Evolutionary conservation across 2,113 vertebrate species (phyloP), one percentile per base, ranked within the genome.

Genomic region (Lagopus muta): DNA sequence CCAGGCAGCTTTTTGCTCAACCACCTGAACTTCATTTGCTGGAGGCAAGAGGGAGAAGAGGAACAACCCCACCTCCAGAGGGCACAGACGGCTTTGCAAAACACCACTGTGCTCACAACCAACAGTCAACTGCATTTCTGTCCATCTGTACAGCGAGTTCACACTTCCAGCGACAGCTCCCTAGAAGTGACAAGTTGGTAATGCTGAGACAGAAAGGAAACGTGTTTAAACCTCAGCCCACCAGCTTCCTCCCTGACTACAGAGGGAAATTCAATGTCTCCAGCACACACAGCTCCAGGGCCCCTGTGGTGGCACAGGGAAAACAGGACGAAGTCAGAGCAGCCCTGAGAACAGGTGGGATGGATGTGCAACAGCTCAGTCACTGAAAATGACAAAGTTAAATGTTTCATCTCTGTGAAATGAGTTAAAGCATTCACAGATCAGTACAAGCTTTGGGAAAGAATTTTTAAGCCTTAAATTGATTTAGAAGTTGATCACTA

Each of bases 191-290:
- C 47, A 21, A 24, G 18, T 1, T 13, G 57, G 22, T 50, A 54
- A 1, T 36, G 13, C 77, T 48, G 4, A 28, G 45, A 52, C 22
- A 91, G 79, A 92, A 71, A 86, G 74, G 72, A 94, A 95, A 61
- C 5, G 2, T 30, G 82, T 86, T 69, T 36, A 65, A 84, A 79
- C 47, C 54, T 71, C 88, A 86, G 70, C 34, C 27, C 77, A 32
- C 57, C n/a, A 57, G 18, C 73, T 89, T 96, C 95, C 96, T 94
- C 90, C 40, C 80, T 88, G 54, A 72, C 66, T 70, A 81, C 12
- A 75, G 86, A 3, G 92, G 92, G 86, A 96, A 96, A 54, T 36
- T 20, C 86, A 10, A 11, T 34, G 82, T 32, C 90, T 76, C 65
- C 85, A 72, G 25, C 1, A 52, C 4, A 11, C 5, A 12, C 1